These are phyloP conservation scores for Dolichotis patagonum DNA, from an alignment of 2,113 vertebrate genomes.

Conservation along the genomic window DNA sequence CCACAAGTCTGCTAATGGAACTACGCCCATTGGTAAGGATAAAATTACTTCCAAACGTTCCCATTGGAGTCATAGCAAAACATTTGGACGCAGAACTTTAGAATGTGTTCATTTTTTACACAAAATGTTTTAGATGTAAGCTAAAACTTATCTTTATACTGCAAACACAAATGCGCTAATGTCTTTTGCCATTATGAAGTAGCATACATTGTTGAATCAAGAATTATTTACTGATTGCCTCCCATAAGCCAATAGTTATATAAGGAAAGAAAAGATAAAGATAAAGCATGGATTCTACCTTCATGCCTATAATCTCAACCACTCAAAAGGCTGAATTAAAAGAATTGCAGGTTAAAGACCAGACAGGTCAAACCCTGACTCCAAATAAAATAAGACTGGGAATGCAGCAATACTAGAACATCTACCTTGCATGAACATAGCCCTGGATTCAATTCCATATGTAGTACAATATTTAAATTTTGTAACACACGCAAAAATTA, in stretches of 20 bases:
- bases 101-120: slow-evolving; percentile 2
- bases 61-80: slow-evolving; percentile 20
- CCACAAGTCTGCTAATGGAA: not conserved
- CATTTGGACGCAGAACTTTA: not conserved
- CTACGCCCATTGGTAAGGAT: not conserved
- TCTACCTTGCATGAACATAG: not conserved
- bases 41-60: slow-evolving; percentile 42
- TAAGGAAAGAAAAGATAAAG: slow-evolving; percentile 32
- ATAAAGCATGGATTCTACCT: not conserved
- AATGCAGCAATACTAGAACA: not conserved
- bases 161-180: slow-evolving; percentile 10
- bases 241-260: not conserved
- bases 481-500: not conserved
- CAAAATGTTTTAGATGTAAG: not conserved
- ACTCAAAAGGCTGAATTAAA: not conserved
- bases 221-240: slow-evolving; percentile 32
- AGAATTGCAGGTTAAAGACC: not conserved
- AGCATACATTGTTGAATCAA: not conserved
- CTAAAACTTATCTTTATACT: slow-evolving; percentile 10
- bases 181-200: not conserved
- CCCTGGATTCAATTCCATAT: not conserved
- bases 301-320: not conserved
- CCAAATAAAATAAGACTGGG: not conserved
- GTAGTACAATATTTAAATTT: not conserved
- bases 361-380: not conserved